Evolutionary conservation across 2,113 vertebrate species (phyloP).

Genomic region (Chaenogobius annularis): DNA sequence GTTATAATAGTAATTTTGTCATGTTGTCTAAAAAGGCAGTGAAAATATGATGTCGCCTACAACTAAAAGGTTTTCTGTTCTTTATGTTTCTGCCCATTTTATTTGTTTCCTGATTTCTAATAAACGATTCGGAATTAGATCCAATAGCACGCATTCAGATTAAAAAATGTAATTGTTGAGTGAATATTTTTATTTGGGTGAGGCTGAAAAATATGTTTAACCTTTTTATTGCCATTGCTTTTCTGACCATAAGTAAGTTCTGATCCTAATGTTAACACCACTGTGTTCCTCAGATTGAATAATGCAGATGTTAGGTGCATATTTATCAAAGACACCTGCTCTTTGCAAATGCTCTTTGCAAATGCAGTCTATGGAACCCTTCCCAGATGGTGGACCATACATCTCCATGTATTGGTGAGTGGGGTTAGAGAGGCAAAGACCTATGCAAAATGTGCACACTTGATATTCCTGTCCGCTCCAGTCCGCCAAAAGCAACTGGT

Average conservation of each 20-base stretch:
- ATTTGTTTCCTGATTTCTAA: too few relatives aligned
- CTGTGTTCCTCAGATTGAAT: not conserved
- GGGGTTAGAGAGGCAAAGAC: not conserved
- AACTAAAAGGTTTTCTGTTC: not conserved
- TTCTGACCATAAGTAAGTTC: not conserved
- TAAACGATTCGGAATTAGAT: too few relatives aligned
- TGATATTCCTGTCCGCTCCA: not conserved
- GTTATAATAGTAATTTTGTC: not conserved
- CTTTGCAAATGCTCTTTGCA: not conserved
- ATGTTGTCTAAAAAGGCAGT: not conserved
- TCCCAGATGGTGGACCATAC: not conserved
- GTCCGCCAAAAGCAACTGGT: not conserved
- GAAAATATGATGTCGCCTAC: not conserved
- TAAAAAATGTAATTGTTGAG: too few relatives aligned
- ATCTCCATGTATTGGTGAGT: not conserved
- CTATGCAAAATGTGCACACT: not conserved
- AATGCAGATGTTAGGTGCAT: not conserved
- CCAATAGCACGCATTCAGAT: too few relatives aligned
- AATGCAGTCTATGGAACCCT: not conserved
- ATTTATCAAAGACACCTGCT: not conserved
- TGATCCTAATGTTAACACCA: not conserved
- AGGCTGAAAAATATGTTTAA: too few relatives aligned
- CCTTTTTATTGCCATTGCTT: too few relatives aligned
- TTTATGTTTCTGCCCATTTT: not conserved
- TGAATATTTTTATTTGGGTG: too few relatives aligned